These are phyloP conservation scores for Indicator indicator DNA, from an alignment of 2,113 vertebrate species.

Conservation along the genomic window DNA sequence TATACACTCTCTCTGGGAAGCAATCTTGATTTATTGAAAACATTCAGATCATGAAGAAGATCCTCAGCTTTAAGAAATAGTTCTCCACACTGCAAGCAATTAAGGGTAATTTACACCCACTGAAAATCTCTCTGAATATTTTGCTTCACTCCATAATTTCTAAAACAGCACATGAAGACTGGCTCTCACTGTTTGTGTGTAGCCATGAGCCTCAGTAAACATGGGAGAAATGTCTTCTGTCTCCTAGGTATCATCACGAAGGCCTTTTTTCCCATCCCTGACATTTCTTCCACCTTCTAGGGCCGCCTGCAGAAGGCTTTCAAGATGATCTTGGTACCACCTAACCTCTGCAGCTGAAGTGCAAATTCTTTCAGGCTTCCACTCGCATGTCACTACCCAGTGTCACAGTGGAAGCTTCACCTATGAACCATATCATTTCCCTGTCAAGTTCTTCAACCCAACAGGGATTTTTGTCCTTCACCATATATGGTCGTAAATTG, in stretches of 20 bases:
- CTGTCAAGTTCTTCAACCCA: background rate
- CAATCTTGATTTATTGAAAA: slow-evolving; percentile 38
- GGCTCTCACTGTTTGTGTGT: background rate
- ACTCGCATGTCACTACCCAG: background rate
- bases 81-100: slow-evolving; percentile 26
- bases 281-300: background rate
- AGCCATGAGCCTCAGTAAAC: background rate
- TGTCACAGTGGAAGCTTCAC: background rate
- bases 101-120: slow-evolving; percentile 65
- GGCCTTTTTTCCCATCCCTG: background rate
- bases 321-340: background rate
- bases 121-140: slow-evolving; percentile 61
- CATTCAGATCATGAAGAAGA: slow-evolving; percentile 34
- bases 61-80: slow-evolving; percentile 37
- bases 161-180: background rate
- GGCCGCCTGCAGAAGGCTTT: background rate
- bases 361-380: background rate
- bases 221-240: background rate
- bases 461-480: background rate
- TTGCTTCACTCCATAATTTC: slow-evolving; percentile 23
- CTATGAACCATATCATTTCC: background rate
- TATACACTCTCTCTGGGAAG: slow-evolving; percentile 1
- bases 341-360: background rate
- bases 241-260: background rate
- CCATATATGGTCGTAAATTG: background rate